Evolutionary conservation across 2,113 vertebrate genomes (phyloP).

Genomic region (Physeter macrocephalus): DNA sequence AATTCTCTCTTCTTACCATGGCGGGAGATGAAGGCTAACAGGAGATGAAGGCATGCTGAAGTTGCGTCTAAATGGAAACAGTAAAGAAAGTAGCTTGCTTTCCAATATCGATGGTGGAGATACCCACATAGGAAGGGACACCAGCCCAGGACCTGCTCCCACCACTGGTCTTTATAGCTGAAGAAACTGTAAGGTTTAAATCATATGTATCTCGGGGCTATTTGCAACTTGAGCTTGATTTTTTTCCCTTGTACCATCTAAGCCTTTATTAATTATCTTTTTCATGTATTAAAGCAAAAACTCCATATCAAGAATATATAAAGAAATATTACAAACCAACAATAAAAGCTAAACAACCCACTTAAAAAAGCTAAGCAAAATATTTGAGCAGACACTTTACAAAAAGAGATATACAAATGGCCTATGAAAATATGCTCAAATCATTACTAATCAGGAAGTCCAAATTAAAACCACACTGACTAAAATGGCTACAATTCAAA

Average conservation of each 20-base stretch:
- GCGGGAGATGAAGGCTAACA: background rate
- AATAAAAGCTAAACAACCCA: background rate
- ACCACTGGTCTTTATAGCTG: background rate
- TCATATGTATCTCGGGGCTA: background rate
- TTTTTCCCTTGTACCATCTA: background rate
- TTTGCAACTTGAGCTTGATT: background rate
- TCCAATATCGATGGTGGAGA: rapidly evolving
- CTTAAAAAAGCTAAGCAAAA: background rate
- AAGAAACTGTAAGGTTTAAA: background rate
- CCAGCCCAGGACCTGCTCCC: background rate
- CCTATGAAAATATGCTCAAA: background rate
- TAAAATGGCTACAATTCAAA: background rate
- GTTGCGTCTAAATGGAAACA: background rate
- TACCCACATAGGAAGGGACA: background rate
- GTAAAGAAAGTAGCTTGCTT: background rate
- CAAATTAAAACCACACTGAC: background rate
- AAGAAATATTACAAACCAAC: background rate
- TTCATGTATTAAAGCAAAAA: background rate
- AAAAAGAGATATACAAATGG: background rate
- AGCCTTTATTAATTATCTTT: background rate
- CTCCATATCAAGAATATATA: background rate
- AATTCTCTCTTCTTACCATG: background rate
- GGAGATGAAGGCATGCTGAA: background rate
- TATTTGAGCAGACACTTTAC: background rate
- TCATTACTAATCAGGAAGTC: background rate